Percentiles rank a stretch among this genome's conserved stretches.
Evolutionary conservation across 1,140 invertebrate genomes (phyloP).

Genomic region (Bombus confusus): DNA sequence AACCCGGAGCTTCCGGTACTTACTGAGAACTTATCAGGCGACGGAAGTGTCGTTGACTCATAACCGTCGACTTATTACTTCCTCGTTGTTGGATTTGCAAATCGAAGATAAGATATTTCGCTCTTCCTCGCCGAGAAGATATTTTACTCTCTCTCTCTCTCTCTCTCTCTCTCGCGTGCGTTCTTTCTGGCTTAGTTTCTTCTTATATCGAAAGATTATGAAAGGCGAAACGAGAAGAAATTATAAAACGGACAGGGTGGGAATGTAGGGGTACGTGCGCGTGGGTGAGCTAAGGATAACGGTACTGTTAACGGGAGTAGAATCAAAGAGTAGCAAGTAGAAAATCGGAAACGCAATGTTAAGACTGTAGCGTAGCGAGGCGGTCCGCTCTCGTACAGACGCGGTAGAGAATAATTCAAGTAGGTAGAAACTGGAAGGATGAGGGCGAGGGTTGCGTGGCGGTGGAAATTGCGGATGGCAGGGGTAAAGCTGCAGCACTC

Average conservation of each 20-base stretch:
- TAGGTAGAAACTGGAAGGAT: conserved; percentile 44
- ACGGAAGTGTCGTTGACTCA: conserved; percentile 61
- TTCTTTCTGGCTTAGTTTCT: fast-evolving
- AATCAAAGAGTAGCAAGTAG: background rate
- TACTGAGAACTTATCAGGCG: conserved; percentile 58
- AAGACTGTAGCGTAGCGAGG: background rate
- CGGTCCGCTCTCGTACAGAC: conserved; percentile 34
- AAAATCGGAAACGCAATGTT: conserved; percentile 3
- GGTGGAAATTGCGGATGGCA: conserved; percentile 52
- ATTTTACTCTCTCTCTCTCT: background rate
- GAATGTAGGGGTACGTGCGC: background rate
- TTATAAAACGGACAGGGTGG: background rate
- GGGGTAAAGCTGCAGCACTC: conserved; percentile 57
- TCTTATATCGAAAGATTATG: background rate
- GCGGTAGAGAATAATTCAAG: conserved; percentile 43
- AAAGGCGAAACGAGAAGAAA: background rate
- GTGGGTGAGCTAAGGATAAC: conserved; percentile 8
- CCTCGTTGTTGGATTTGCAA: conserved; percentile 27
- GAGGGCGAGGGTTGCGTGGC: conserved; percentile 44
- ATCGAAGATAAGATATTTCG: conserved; percentile 17
- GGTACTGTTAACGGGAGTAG: background rate
- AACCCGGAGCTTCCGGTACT: conserved; percentile 50
- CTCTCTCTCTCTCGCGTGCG: too few species aligned
- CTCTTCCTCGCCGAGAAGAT: background rate
- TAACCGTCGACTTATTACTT: conserved; percentile 59